phyloP scores from a whole-genome alignment of 2,888 invertebrate genomes.

The Melieria omissa region DNA sequence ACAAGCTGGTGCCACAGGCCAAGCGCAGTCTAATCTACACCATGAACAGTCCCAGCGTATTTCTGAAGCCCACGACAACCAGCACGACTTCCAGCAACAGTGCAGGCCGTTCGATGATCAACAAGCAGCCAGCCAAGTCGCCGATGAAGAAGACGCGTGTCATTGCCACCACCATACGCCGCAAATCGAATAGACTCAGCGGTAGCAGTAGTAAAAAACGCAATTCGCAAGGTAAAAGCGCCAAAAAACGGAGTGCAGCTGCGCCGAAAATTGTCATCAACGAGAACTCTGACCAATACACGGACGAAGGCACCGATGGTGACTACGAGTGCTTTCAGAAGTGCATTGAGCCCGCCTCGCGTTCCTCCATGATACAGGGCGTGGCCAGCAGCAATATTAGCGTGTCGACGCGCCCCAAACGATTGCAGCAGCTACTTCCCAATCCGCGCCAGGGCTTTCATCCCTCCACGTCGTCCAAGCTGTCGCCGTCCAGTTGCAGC shows the following conservation, averaged over 20 bases:
- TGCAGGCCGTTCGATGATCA: constrained; percentile 21
- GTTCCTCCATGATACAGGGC: constrained; percentile 49
- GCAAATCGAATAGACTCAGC: constrained; percentile 54
- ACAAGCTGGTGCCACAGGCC: constrained; percentile 49
- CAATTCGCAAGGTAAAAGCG: constrained; percentile 41
- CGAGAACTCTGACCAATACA: constrained; percentile 23
- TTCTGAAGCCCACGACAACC: constrained; percentile 41
- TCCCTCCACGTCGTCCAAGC: constrained; percentile 42
- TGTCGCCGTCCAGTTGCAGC: constrained; percentile 38
- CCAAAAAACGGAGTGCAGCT: constrained; percentile 14
- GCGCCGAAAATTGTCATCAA: constrained; percentile 41
- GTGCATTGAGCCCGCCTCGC: constrained; percentile 50
- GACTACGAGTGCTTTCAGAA: constrained; percentile 52
- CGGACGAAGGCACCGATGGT: constrained; percentile 42
- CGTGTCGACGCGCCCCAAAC: constrained; percentile 34
- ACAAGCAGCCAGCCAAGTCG: constrained; percentile 42
- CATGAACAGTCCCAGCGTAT: constrained; percentile 52
- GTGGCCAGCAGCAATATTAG: constrained; percentile 6
- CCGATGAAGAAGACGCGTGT: constrained; percentile 54
- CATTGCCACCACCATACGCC: constrained; percentile 55
- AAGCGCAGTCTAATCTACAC: constrained; percentile 59
- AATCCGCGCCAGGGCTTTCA: constrained; percentile 36
- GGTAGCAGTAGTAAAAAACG: constrained; percentile 49
- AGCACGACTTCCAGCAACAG: constrained; percentile 11
- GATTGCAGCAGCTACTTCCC: constrained; percentile 34